Evolutionary conservation across 2,888 invertebrate species (phyloP).

Genomic region (Cosmia trapezina): DNA sequence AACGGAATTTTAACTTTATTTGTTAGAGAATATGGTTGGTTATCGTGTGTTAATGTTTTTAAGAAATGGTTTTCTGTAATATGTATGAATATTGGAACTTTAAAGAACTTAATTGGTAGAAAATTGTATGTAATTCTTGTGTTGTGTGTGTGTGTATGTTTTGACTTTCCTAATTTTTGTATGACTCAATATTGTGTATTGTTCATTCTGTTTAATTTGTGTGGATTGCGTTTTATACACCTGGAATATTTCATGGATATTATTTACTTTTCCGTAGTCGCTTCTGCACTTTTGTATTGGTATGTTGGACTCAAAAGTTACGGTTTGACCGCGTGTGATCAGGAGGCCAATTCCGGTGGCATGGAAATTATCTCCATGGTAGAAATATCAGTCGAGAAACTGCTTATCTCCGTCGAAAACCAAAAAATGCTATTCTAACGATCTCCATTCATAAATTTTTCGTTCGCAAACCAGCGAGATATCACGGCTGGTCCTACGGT

Average conservation of each 20-base stretch:
- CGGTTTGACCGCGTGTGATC: too few species aligned
- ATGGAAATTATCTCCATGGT: too few species aligned
- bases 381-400: too few species aligned
- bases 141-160: conserved; percentile 62
- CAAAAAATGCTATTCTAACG: too few species aligned
- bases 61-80: conserved; percentile 53
- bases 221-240: conserved; percentile 1
- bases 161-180: conserved; percentile 69
- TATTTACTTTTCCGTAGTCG: background rate
- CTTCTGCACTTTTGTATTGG: too few species aligned
- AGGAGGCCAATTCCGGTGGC: too few species aligned
- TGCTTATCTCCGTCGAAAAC: too few species aligned
- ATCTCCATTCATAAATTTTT: too few species aligned
- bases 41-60: conserved; percentile 23
- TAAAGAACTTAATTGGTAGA: conserved; percentile 78
- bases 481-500: too few species aligned
- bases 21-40: accelerated
- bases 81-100: conserved; percentile 59
- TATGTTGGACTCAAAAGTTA: too few species aligned
- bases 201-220: conserved; percentile 46
- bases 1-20: conserved; percentile 4
- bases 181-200: conserved; percentile 71
- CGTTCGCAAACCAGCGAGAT: too few species aligned
- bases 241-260: background rate
- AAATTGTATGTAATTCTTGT: conserved; percentile 78